These are phyloP conservation scores for Tetragonula carbonaria DNA, from an alignment of 2,888 invertebrate genomes.

Conservation along the genomic window DNA sequence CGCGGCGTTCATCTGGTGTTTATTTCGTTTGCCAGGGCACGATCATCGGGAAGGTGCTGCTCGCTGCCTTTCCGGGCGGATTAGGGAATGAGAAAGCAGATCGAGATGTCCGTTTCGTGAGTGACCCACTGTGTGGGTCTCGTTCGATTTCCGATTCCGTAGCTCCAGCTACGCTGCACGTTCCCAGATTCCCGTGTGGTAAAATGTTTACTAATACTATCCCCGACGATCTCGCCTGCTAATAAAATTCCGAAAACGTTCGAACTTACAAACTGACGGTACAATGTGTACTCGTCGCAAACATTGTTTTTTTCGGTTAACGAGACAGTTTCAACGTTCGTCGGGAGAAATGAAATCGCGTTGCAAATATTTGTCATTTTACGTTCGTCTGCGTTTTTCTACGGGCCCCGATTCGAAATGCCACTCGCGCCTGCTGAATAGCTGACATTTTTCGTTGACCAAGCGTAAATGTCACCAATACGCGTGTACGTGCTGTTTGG, in stretches of 20 bases:
- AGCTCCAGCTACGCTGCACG: no score
- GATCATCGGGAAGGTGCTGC: constrained; percentile 13
- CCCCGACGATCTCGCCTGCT: no score
- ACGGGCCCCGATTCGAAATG: not conserved
- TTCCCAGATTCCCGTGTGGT: not conserved
- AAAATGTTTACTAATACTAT: not conserved
- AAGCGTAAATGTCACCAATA: not conserved
- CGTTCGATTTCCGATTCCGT: not conserved
- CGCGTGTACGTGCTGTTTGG: not conserved
- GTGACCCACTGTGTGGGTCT: not conserved
- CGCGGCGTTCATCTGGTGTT: constrained; percentile 38
- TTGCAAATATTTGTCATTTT: constrained; percentile 20
- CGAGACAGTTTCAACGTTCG: not conserved
- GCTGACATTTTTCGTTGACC: not conserved
- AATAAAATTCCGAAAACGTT: no score
- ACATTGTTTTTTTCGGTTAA: not conserved
- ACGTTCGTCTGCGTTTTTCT: not conserved
- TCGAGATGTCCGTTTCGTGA: not conserved
- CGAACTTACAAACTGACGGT: no score
- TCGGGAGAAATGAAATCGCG: not conserved
- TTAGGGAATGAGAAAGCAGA: constrained; percentile 31
- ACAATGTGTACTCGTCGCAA: not conserved
- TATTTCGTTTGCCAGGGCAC: constrained; percentile 39
- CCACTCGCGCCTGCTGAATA: not conserved
- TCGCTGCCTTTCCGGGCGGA: constrained; percentile 21